These are phyloP conservation scores for Trichopria drosophilae DNA, from an alignment of 2,888 invertebrate species.

Conservation along the genomic window DNA sequence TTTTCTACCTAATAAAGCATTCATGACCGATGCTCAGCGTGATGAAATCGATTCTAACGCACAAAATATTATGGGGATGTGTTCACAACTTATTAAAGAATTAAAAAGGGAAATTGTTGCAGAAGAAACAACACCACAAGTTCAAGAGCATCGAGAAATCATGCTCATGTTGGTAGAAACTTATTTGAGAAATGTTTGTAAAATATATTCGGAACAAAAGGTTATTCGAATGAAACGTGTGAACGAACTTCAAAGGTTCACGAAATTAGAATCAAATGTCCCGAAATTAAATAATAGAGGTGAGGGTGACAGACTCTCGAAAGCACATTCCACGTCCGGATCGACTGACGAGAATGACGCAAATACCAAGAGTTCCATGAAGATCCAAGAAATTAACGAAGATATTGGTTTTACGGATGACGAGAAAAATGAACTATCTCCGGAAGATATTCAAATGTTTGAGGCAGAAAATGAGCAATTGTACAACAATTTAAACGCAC, in stretches of 20 bases:
- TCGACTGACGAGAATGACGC: conserved; percentile 36
- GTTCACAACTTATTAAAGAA: conserved; percentile 75
- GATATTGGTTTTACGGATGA: conserved; percentile 41
- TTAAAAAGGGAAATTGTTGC: conserved; percentile 69
- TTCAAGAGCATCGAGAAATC: conserved; percentile 75
- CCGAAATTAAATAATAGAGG: not conserved
- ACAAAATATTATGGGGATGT: conserved; percentile 80
- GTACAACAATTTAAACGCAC: conserved; percentile 82
- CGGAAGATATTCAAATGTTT: conserved; percentile 91
- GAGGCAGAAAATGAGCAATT: conserved; percentile 88
- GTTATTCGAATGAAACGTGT: conserved; percentile 84
- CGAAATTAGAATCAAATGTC: conserved; percentile 65
- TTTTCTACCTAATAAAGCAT: conserved; percentile 67
- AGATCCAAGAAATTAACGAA: conserved; percentile 53
- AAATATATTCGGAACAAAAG: conserved; percentile 85
- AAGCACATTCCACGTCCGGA: not conserved
- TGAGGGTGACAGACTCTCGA: not conserved
- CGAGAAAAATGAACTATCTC: conserved; percentile 60
- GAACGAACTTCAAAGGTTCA: conserved; percentile 79
- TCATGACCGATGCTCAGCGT: conserved; percentile 81
- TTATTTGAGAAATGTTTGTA: conserved; percentile 83
- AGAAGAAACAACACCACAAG: conserved; percentile 64
- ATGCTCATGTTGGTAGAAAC: conserved; percentile 75
- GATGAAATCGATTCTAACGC: conserved; percentile 86
- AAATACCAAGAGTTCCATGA: conserved; percentile 48